phyloP scores from a whole-genome alignment of 2,797 vertebrate genomes.

The Melanogrammus aeglefinus region DNA sequence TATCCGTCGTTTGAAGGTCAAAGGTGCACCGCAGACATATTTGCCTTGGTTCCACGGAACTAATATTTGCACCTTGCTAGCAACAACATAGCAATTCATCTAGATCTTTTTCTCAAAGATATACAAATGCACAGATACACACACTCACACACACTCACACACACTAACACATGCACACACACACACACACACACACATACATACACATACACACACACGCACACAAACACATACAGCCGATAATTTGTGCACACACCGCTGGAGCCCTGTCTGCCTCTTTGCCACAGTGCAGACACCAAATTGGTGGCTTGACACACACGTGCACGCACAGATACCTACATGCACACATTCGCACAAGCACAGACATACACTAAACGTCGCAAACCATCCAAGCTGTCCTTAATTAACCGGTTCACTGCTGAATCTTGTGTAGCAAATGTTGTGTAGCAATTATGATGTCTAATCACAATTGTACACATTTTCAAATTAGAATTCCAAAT shows the following conservation, averaged over 20 bases:
- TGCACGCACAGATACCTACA: slow-evolving; percentile 1
- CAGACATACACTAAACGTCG: slow-evolving; percentile 28
- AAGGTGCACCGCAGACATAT: slow-evolving; percentile 40
- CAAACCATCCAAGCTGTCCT: slow-evolving; percentile 40
- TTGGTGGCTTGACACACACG: slow-evolving; percentile 17
- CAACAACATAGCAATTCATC: slow-evolving; percentile 40
- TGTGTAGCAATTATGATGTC: slow-evolving; percentile 30
- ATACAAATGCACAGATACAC: slow-evolving; percentile 11
- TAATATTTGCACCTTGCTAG: slow-evolving; percentile 33
- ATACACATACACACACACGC: neutral
- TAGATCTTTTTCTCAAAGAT: no score
- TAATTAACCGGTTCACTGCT: slow-evolving; percentile 38
- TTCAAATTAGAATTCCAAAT: slow-evolving; percentile 25
- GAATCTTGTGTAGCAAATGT: no score
- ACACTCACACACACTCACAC: slow-evolving; percentile 7
- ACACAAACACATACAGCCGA: slow-evolving; percentile 14
- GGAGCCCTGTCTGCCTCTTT: slow-evolving; percentile 35
- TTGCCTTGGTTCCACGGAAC: slow-evolving; percentile 48
- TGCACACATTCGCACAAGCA: slow-evolving; percentile 14
- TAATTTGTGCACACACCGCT: slow-evolving; percentile 8
- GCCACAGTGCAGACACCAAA: slow-evolving; percentile 35
- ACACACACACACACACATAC: slow-evolving; percentile 13
- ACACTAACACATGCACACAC: slow-evolving; percentile 11
- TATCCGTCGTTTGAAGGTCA: slow-evolving; percentile 12
- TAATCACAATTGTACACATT: slow-evolving; percentile 22